Evolutionary conservation across 2,888 invertebrate species (phyloP).

Genomic region (Nomada hirtipes): DNA sequence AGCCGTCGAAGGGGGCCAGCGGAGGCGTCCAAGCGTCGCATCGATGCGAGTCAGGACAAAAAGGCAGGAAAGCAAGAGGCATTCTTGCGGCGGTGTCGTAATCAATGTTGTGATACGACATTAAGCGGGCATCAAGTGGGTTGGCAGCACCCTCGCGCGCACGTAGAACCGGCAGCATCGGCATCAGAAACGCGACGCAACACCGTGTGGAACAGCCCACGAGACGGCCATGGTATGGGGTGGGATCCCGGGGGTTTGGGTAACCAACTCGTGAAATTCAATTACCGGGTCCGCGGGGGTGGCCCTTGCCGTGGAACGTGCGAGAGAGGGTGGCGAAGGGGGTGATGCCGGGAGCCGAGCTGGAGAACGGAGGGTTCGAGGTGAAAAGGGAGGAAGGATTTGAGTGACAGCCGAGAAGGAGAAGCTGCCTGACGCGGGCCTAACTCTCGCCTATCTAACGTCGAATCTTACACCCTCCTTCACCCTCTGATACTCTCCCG

Average conservation of each 20-base stretch:
- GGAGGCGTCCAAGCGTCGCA: slow-evolving; percentile 15
- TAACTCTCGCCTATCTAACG: slow-evolving; percentile 77
- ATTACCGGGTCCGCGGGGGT: slow-evolving; percentile 82
- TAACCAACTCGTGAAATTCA: slow-evolving; percentile 85
- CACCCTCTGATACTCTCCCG: slow-evolving; percentile 22
- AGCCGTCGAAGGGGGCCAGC: slow-evolving; percentile 8
- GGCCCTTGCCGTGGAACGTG: slow-evolving; percentile 68
- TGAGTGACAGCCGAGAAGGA: slow-evolving; percentile 82
- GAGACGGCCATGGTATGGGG: slow-evolving; percentile 64
- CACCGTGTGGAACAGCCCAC: slow-evolving; percentile 41
- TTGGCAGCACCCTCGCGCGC: slow-evolving; percentile 62
- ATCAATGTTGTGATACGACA: slow-evolving; percentile 77
- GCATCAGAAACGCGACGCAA: slow-evolving; percentile 40
- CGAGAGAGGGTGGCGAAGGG: slow-evolving; percentile 65
- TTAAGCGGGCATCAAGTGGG: slow-evolving; percentile 78
- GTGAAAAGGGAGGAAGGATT: slow-evolving; percentile 75
- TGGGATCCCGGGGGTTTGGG: slow-evolving; percentile 77
- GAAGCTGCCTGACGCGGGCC: slow-evolving; percentile 76
- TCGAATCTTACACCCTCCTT: slow-evolving; percentile 70
- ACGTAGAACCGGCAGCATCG: slow-evolving; percentile 42
- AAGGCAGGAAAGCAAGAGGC: slow-evolving; percentile 14
- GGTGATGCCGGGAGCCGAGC: slow-evolving; percentile 53
- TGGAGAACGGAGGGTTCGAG: slow-evolving; percentile 56
- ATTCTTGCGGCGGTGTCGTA: slow-evolving; percentile 61
- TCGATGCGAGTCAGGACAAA: neutral